These are phyloP conservation scores for Felis chaus DNA, from an alignment of 2,113 vertebrate species.

Conservation along the genomic window DNA sequence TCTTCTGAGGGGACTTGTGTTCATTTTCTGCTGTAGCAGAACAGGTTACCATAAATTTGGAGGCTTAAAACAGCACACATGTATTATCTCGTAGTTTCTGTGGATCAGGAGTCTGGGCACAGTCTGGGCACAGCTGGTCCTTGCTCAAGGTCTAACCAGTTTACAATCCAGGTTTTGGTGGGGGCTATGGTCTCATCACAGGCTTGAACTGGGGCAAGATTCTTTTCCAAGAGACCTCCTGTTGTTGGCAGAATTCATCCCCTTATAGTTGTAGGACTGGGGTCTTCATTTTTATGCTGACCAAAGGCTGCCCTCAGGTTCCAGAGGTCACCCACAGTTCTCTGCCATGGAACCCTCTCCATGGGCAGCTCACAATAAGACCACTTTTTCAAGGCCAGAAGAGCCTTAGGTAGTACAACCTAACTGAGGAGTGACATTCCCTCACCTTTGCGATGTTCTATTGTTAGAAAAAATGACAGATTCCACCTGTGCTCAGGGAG, in stretches of 20 bases:
- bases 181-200: neutral
- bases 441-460: neutral
- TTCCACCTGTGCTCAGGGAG: neutral
- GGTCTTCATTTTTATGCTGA: neutral
- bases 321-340: neutral
- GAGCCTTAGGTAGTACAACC: neutral
- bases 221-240: neutral
- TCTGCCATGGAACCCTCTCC: neutral
- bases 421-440: neutral
- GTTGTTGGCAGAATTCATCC: neutral
- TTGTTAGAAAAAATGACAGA: neutral
- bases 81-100: neutral
- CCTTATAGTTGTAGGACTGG: neutral
- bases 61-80: neutral
- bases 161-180: neutral
- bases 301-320: neutral
- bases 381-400: neutral
- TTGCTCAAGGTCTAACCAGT: neutral
- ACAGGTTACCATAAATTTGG: neutral
- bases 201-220: neutral
- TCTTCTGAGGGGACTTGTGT: neutral
- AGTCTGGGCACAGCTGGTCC: neutral
- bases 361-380: neutral
- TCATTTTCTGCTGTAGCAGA: neutral
- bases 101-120: neutral